Evolutionary conservation across 2,888 invertebrate species (phyloP).

Genomic region (Mythimna impura): DNA sequence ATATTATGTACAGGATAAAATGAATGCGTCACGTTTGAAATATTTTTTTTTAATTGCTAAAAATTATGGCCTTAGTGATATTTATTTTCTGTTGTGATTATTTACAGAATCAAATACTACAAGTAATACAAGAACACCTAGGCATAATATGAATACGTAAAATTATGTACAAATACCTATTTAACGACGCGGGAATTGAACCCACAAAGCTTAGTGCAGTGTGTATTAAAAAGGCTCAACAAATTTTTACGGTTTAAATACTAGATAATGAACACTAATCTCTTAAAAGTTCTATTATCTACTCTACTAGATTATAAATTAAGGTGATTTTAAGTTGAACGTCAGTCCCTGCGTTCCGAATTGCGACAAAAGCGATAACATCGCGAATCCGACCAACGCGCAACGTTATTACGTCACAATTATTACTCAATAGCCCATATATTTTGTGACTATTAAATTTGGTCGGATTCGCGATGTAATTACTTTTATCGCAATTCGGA

Average conservation of each 20-base stretch:
- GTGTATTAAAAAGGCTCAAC: not conserved
- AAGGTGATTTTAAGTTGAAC: constrained; percentile 7
- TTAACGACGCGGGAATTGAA: constrained; percentile 20
- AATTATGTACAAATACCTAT: constrained; percentile 9
- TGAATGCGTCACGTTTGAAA: constrained; percentile 1
- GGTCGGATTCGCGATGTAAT: too few species aligned
- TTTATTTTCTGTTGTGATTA: not conserved
- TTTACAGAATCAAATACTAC: constrained; percentile 28
- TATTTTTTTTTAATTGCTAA: not conserved
- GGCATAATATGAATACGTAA: not conserved
- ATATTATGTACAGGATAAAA: constrained; percentile 24
- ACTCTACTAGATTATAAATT: constrained; percentile 16
- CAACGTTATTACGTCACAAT: too few species aligned
- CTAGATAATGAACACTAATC: constrained; percentile 23
- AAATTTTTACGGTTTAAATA: constrained; percentile 30
- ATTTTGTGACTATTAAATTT: too few species aligned
- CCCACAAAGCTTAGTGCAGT: not conserved
- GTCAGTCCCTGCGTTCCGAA: not conserved
- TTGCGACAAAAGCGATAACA: too few species aligned
- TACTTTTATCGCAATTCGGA: too few species aligned
- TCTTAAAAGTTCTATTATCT: constrained; percentile 32
- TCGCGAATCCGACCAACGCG: too few species aligned
- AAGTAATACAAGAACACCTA: constrained; percentile 23
- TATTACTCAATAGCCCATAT: too few species aligned
- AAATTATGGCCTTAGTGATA: not conserved